phyloP scores from a whole-genome alignment of 2,888 invertebrate genomes.

The Nowickia ferox region DNA sequence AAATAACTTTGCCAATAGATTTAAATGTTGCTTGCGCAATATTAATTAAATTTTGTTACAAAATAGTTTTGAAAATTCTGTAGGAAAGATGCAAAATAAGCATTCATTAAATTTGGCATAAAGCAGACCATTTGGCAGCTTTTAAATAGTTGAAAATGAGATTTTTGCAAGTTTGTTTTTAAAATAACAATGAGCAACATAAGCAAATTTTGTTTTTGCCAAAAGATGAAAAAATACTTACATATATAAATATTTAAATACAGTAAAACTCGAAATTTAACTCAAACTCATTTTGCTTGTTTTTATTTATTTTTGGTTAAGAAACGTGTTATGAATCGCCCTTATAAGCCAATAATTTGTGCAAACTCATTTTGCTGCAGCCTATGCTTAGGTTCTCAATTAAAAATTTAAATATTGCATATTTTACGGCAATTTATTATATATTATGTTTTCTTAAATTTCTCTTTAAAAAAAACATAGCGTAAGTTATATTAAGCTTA shows the following conservation, averaged over 20 bases:
- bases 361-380: background rate
- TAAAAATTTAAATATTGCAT: background rate
- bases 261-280: too few relatives aligned
- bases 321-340: too few relatives aligned
- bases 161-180: too few relatives aligned
- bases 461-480: background rate
- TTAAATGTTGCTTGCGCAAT: background rate
- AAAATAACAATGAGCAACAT: too few relatives aligned
- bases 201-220: too few relatives aligned
- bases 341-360: too few relatives aligned
- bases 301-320: too few relatives aligned
- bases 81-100: background rate
- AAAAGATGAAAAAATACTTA: too few relatives aligned
- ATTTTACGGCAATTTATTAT: background rate
- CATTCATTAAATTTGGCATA: background rate
- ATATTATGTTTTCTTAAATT: background rate
- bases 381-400: background rate
- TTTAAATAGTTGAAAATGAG: too few relatives aligned
- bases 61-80: background rate
- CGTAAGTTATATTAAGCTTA: background rate
- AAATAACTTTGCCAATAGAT: background rate
- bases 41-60: slow-evolving; percentile 2
- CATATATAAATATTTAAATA: too few relatives aligned
- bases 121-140: too few relatives aligned
- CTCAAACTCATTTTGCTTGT: too few relatives aligned